Percentiles rank a stretch among this genome's conserved stretches.
Conservation (phyloP, 2,888 invertebrate genomes). For the Tigriopus californicus region DNA sequence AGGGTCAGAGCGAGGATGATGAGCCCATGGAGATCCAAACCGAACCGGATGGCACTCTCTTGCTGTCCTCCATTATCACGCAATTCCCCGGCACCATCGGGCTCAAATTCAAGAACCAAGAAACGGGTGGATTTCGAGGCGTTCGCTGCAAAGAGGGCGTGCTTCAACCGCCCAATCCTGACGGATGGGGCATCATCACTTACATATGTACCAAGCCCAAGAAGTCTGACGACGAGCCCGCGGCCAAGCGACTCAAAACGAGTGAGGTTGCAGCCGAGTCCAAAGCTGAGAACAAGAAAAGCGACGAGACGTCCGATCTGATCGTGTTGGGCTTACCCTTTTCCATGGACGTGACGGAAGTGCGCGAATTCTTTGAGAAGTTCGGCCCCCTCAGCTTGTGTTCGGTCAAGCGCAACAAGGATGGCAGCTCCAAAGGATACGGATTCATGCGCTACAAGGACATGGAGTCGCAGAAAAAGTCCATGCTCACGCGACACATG, state of each 20-base stretch:
- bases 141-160: slow-evolving; percentile 76
- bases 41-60: slow-evolving; percentile 75
- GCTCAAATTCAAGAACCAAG: slow-evolving; percentile 83
- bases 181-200: slow-evolving; percentile 55
- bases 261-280: background rate
- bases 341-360: slow-evolving; percentile 67
- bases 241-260: background rate
- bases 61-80: slow-evolving; percentile 83
- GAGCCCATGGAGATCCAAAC: slow-evolving; percentile 93
- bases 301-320: slow-evolving; percentile 51
- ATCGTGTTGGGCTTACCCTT: slow-evolving; percentile 94
- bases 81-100: slow-evolving; percentile 96
- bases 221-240: background rate
- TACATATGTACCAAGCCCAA: slow-evolving; percentile 34
- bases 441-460: slow-evolving; percentile 92
- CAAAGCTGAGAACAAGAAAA: background rate
- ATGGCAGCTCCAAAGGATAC: slow-evolving; percentile 91
- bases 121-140: slow-evolving; percentile 67
- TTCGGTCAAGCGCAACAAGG: slow-evolving; percentile 46
- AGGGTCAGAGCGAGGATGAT: slow-evolving; percentile 79
- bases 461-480: slow-evolving; percentile 85
- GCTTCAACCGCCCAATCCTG: slow-evolving; percentile 63
- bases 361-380: slow-evolving; percentile 85
- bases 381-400: slow-evolving; percentile 96
- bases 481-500: slow-evolving; percentile 78